Evolutionary conservation across 2,113 vertebrate genomes (phyloP).

Genomic region (Marmota monax): DNA sequence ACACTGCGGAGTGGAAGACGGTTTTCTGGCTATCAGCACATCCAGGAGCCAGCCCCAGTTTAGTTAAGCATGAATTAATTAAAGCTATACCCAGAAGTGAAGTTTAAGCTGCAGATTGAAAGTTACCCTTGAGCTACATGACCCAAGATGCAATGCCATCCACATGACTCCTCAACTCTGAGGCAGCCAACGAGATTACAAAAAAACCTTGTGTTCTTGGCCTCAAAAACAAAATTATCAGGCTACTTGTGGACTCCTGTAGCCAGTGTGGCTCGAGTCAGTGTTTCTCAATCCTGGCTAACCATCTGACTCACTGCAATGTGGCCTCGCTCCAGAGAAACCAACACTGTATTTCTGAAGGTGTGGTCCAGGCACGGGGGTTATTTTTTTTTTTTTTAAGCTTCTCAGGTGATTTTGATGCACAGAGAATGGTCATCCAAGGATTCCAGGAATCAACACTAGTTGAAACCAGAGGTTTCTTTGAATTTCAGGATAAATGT

Average conservation of each 20-base stretch:
- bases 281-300: background rate
- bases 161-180: slow-evolving; percentile 58
- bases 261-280: background rate
- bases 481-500: background rate
- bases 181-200: slow-evolving; percentile 35
- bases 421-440: background rate
- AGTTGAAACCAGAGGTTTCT: background rate
- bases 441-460: background rate
- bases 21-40: background rate
- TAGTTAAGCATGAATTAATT: background rate
- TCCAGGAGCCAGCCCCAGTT: background rate
- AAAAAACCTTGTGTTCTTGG: slow-evolving; percentile 60
- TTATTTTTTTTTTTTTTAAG: background rate
- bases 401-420: background rate
- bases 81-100: background rate
- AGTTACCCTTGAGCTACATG: slow-evolving; percentile 29
- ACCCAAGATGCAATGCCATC: background rate
- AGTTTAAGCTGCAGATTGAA: slow-evolving; percentile 13
- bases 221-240: slow-evolving; percentile 2
- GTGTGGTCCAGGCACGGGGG: background rate
- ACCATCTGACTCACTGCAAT: background rate
- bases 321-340: background rate
- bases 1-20: background rate
- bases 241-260: background rate
- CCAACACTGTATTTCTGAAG: background rate